phyloP scores from a whole-genome alignment of 2,797 vertebrate species.

The Sebastes melanostomus region DNA sequence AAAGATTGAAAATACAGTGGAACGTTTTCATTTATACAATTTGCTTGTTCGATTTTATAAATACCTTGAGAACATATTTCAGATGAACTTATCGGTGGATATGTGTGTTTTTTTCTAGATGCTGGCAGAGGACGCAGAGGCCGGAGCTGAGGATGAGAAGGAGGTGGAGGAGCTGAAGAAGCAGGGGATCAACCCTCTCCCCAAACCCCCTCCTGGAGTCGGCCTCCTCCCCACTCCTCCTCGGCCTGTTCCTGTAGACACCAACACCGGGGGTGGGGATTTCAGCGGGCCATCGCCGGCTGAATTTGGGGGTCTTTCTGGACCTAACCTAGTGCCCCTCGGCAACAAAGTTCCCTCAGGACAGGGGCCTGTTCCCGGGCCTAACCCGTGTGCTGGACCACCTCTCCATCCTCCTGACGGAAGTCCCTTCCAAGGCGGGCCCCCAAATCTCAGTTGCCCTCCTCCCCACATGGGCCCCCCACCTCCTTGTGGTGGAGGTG shows the following conservation, averaged over 20 bases:
- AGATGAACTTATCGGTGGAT: background rate
- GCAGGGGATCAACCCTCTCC: slow-evolving; percentile 95
- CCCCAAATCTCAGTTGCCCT: slow-evolving; percentile 72
- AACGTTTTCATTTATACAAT: background rate
- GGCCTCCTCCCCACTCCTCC: slow-evolving; percentile 93
- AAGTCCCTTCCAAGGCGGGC: slow-evolving; percentile 69
- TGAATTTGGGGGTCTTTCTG: slow-evolving; percentile 73
- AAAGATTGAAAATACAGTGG: background rate
- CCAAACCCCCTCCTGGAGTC: slow-evolving; percentile 94
- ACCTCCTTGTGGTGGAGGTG: slow-evolving; percentile 59
- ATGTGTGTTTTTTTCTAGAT: slow-evolving; percentile 79
- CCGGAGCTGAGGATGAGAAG: slow-evolving; percentile 95
- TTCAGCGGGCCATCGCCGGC: slow-evolving; percentile 55
- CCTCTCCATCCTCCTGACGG: slow-evolving; percentile 71
- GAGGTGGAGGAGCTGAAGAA: slow-evolving; percentile 97
- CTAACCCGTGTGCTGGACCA: slow-evolving; percentile 65
- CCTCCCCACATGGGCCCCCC: slow-evolving; percentile 84
- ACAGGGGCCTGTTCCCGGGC: slow-evolving; percentile 59
- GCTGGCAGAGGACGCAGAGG: slow-evolving; percentile 94
- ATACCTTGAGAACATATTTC: background rate
- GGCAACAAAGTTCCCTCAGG: slow-evolving; percentile 59
- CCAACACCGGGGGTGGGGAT: slow-evolving; percentile 66
- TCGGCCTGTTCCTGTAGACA: slow-evolving; percentile 79
- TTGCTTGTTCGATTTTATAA: background rate
- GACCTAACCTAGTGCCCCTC: slow-evolving; percentile 65